phyloP scores from a whole-genome alignment of 2,113 vertebrate genomes.

The Elephantulus edwardii region DNA sequence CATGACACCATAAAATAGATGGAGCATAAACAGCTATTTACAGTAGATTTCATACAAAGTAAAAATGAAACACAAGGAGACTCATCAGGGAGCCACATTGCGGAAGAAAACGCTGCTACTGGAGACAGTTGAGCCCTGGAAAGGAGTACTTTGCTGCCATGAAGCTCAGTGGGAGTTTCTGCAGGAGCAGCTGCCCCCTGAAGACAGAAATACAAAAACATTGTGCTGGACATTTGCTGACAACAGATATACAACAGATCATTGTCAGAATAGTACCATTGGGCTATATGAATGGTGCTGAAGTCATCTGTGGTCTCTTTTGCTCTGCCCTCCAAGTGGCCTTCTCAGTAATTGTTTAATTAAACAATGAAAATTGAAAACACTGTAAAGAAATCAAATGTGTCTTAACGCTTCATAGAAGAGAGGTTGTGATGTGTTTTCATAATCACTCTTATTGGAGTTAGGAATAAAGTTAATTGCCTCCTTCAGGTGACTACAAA shows the following conservation, averaged over 20 bases:
- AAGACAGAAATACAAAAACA: constrained; percentile 66
- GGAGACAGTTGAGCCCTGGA: constrained; percentile 73
- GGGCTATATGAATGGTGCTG: not conserved
- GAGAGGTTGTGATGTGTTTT: constrained; percentile 50
- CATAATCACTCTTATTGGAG: constrained; percentile 40
- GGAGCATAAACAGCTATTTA: constrained; percentile 78
- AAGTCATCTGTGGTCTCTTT: constrained; percentile 23
- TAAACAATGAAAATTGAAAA: constrained; percentile 18
- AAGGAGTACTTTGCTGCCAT: constrained; percentile 52
- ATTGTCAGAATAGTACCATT: not conserved
- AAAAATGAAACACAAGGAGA: constrained; percentile 79
- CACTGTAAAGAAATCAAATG: constrained; percentile 54
- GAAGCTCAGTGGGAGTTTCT: constrained; percentile 56
- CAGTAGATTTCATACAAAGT: constrained; percentile 79
- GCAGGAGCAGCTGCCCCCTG: constrained; percentile 66
- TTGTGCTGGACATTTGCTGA: constrained; percentile 59
- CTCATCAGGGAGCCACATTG: constrained; percentile 78
- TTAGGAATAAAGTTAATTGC: not conserved
- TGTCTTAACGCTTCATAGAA: constrained; percentile 49
- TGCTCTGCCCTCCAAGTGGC: constrained; percentile 18
- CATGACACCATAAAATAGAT: constrained; percentile 70
- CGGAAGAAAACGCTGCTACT: constrained; percentile 66
- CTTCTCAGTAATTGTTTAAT: constrained; percentile 51
- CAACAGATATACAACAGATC: constrained; percentile 24
- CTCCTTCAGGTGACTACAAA: constrained; percentile 30